phyloP scores from a whole-genome alignment of 1,140 invertebrate species.

The Scaptomyza graminum region DNA sequence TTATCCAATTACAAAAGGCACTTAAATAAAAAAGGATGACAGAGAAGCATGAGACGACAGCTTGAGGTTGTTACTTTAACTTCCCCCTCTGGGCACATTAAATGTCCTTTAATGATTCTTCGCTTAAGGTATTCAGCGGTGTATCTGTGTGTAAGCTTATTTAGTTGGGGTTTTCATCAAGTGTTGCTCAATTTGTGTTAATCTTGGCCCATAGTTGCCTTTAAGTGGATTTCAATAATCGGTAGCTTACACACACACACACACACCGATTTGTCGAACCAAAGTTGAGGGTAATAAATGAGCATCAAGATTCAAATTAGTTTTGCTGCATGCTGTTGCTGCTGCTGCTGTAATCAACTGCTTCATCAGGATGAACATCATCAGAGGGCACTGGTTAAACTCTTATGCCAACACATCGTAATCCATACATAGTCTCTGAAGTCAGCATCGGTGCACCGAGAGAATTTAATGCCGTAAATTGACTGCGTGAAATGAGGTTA shows the following conservation, averaged over 20 bases:
- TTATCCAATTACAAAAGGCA: conserved; percentile 78
- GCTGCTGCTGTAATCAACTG: conserved; percentile 43
- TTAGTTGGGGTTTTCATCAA: conserved; percentile 50
- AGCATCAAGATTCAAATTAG: conserved; percentile 68
- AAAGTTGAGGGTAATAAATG: conserved; percentile 39
- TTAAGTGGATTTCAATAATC: conserved; percentile 67
- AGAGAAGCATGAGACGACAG: background rate
- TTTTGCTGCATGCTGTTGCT: conserved; percentile 30
- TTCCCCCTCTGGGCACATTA: conserved; percentile 20
- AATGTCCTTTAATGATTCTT: conserved; percentile 41
- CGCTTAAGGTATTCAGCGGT: conserved; percentile 34
- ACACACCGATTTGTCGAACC: conserved; percentile 31
- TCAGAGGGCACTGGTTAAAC: conserved; percentile 61
- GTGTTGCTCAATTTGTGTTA: conserved; percentile 50
- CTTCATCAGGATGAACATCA: conserved; percentile 31
- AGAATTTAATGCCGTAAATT: conserved; percentile 82
- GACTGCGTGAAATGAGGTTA: conserved; percentile 82
- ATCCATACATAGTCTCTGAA: conserved; percentile 30
- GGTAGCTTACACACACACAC: conserved; percentile 26
- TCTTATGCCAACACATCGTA: conserved; percentile 60
- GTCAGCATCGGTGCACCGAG: conserved; percentile 44
- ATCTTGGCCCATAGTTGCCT: conserved; percentile 3
- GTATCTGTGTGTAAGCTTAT: conserved; percentile 15
- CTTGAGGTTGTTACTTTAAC: background rate
- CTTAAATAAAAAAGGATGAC: conserved; percentile 36